These are phyloP conservation scores for Nasonovia ribisnigri DNA, from an alignment of 2,888 invertebrate species.

Conservation along the genomic window DNA sequence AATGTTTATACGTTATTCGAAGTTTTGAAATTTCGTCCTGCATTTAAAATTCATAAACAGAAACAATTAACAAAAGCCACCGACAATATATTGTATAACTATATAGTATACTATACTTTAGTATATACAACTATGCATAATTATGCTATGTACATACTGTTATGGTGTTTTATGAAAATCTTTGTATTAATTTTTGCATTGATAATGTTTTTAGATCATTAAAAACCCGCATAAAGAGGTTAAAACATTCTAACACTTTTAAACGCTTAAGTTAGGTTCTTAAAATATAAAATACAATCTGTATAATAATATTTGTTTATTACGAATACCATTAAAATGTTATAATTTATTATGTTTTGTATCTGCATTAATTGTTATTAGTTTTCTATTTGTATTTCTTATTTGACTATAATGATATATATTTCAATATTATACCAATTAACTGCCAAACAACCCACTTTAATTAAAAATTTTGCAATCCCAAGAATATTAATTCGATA, in stretches of 20 bases:
- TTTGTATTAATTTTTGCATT: not conserved
- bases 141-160: not conserved
- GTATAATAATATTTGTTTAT: not conserved
- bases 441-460: not conserved
- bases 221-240: not conserved
- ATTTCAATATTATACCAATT: not conserved
- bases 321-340: not conserved
- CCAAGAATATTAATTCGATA: not conserved
- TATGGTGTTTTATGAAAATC: not conserved
- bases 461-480: not conserved
- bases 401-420: not conserved
- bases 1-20: not conserved
- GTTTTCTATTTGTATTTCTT: not conserved
- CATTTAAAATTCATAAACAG: not conserved
- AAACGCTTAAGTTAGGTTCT: not conserved
- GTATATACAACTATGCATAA: not conserved
- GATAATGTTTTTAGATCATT: conserved; percentile 29
- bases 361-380: not conserved
- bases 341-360: not conserved
- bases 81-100: not conserved
- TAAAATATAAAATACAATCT: not conserved
- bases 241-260: not conserved
- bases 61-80: not conserved
- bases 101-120: not conserved
- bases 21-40: not conserved